Percentiles rank a stretch among this genome's conserved stretches.
Conservation (phyloP, 2,888 invertebrate genomes). For the Eilema griseolum region DNA sequence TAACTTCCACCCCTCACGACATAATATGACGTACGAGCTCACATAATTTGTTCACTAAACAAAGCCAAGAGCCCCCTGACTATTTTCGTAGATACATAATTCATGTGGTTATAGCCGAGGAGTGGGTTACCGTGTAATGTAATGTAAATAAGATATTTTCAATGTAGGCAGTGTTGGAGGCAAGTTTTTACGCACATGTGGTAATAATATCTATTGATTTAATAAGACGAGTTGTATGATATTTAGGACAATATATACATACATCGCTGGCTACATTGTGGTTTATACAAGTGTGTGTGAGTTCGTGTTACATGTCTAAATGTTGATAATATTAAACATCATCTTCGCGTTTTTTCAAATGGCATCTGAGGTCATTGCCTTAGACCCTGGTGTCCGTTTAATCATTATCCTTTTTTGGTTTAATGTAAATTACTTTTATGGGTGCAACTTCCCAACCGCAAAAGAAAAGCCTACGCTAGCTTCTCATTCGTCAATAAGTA, state of each 20-base stretch:
- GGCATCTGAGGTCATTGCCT: no score
- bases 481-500: no score
- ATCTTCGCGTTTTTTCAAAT: no score
- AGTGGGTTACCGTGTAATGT: slow-evolving; percentile 7
- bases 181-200: not conserved
- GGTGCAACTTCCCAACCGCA: no score
- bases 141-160: not conserved
- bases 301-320: no score
- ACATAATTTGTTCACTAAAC: slow-evolving; percentile 30
- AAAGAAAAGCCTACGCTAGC: no score
- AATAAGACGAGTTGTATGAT: not conserved
- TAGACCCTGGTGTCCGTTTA: no score
- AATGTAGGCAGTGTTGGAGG: not conserved
- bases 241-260: not conserved
- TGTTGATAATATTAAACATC: no score
- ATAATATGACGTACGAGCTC: slow-evolving; percentile 21
- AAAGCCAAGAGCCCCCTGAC: slow-evolving; percentile 24
- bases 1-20: not conserved
- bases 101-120: slow-evolving; percentile 5
- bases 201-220: slow-evolving; percentile 4
- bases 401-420: no score
- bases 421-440: no score
- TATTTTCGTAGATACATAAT: slow-evolving; percentile 23
- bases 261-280: not conserved
- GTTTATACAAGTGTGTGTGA: no score